Evolutionary conservation across 2,888 invertebrate species (phyloP).

Genomic region (Oligia latruncula): DNA sequence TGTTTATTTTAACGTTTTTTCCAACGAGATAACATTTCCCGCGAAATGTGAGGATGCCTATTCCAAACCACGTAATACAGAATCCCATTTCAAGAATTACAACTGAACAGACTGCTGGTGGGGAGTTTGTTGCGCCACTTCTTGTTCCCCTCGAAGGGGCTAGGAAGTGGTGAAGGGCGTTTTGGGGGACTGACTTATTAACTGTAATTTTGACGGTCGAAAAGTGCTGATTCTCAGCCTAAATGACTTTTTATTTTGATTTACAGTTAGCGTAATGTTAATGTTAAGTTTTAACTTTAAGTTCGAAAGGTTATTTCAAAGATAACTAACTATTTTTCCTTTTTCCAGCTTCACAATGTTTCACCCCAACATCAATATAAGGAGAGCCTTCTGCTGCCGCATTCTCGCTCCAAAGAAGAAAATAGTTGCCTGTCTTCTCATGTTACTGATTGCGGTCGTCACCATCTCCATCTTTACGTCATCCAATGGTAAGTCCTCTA

Average conservation of each 20-base stretch:
- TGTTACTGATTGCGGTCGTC: conserved; percentile 33
- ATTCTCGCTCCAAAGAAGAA: conserved; percentile 38
- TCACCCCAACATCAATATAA: not conserved
- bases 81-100: not conserved
- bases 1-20: not conserved
- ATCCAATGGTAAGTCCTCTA: conserved; percentile 41
- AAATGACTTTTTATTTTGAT: no score
- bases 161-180: no score
- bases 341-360: conserved; percentile 38
- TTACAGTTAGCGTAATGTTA: not conserved
- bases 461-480: conserved; percentile 28
- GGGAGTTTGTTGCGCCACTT: not conserved
- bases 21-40: not conserved
- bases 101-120: no score
- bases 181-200: no score
- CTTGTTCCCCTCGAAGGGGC: not conserved
- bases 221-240: no score
- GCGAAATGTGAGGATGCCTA: not conserved
- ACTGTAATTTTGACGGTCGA: no score
- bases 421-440: conserved; percentile 29
- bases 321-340: not conserved
- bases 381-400: conserved; percentile 14
- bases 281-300: not conserved
- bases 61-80: not conserved
- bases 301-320: not conserved